Base-by-base conservation (phyloP, 2,797 vertebrate genomes). In the Pogoniulus pusillus region DNA sequence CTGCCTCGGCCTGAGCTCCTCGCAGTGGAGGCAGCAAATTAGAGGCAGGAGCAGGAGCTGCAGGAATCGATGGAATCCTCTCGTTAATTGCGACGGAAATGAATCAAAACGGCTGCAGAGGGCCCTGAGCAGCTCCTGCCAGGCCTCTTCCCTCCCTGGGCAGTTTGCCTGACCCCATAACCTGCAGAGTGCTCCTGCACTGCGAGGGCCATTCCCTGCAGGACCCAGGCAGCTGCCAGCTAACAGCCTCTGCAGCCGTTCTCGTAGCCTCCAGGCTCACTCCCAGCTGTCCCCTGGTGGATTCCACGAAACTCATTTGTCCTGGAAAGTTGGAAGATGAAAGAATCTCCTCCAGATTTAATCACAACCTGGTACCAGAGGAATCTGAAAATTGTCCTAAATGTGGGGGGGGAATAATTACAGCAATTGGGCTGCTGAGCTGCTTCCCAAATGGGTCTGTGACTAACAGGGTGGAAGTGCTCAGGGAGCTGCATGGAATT, bases 1-100 rank as follows among this genome's bases (percentile, higher is more conserved):
- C 3, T 34, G 45, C 83, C 49, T 82, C 2, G 26, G 47, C 47
- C 78, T 34, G 27, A 17, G 12, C 29, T 8, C 51, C 75, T 87
- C 65, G 3, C 2, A 9, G 57, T 4, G 26, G 2, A 1, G 15
- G 3, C n/a, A 20, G 9, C 54, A 94, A 96, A 96, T 96, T 96
- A 96, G 6, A 95, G 92, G 23, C 49, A 34, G 41, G 10, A 29
- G 49, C 24, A n/a, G 86, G n/a, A 54, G 15, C 57, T 34, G 1
- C 63, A 95, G 35, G 91, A 96, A 96, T 95, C 58, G 74, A 39
- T 94, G 95, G 91, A 90, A 96, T 3, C 9, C 37, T 54, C 68
- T 82, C 4, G 95, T 95, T 96, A 95, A 93, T 91, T 80, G 72
- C 1, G 18, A 68, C 30, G 85, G 91, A 93, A 85, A 87, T 80